Evolutionary conservation across 1,140 invertebrate species (phyloP).

Genomic region (Zaprionus gabonicus): DNA sequence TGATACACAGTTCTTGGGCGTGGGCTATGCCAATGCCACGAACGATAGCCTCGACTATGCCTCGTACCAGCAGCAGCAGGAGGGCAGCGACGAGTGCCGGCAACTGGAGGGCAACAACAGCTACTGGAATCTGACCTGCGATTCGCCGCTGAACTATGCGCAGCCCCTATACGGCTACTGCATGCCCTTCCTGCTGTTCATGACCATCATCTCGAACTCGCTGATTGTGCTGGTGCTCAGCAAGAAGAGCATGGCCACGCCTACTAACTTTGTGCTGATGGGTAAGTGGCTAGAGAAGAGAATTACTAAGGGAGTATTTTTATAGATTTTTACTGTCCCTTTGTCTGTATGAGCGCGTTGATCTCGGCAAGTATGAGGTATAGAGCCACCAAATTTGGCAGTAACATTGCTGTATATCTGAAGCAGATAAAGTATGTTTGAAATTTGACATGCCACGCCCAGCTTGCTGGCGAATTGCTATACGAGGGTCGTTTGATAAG

Average conservation of each 20-base stretch:
- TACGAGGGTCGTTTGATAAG: too few relatives aligned
- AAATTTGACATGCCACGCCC: too few relatives aligned
- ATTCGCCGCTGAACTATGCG: slow-evolving; percentile 70
- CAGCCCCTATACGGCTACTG: slow-evolving; percentile 79
- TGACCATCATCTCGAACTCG: slow-evolving; percentile 96
- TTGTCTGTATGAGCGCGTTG: too few relatives aligned
- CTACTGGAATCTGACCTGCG: slow-evolving; percentile 82
- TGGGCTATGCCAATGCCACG: slow-evolving; percentile 51
- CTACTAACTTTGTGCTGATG: slow-evolving; percentile 94
- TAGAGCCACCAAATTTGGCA: too few relatives aligned
- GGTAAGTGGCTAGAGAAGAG: slow-evolving; percentile 68
- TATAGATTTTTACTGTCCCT: too few relatives aligned
- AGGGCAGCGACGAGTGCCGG: slow-evolving; percentile 41
- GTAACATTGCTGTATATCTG: too few relatives aligned
- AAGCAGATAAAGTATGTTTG: too few relatives aligned
- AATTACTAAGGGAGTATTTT: too few relatives aligned
- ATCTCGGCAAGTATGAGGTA: too few relatives aligned
- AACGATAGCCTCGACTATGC: slow-evolving; percentile 61
- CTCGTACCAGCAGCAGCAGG: slow-evolving; percentile 57
- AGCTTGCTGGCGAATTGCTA: too few relatives aligned
- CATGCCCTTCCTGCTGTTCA: slow-evolving; percentile 91
- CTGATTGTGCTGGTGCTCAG: slow-evolving; percentile 93
- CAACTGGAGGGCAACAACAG: slow-evolving; percentile 46
- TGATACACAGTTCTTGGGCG: slow-evolving; percentile 52
- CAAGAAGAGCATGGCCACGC: slow-evolving; percentile 90